These are phyloP conservation scores for Trichonephila inaurata DNA, from an alignment of 1,140 invertebrate species.

Conservation along the genomic window DNA sequence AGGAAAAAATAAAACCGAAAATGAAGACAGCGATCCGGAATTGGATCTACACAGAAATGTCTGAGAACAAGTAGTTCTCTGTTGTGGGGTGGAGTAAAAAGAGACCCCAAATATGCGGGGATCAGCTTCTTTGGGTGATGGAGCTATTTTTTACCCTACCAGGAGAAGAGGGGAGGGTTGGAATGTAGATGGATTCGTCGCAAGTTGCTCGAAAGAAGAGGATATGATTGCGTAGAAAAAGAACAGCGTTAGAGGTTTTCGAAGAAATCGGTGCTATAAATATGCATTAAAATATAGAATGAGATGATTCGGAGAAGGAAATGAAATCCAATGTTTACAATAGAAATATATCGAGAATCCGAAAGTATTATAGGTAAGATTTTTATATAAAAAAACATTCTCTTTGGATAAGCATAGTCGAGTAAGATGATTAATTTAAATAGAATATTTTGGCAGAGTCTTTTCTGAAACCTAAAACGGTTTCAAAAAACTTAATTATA, in stretches of 20 bases:
- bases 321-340: background rate
- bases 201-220: background rate
- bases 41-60: background rate
- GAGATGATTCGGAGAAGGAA: background rate
- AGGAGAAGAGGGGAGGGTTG: background rate
- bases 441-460: too few relatives aligned
- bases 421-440: too few relatives aligned
- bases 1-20: conserved; percentile 16
- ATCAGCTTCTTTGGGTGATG: conserved; percentile 17
- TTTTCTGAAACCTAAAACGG: too few relatives aligned
- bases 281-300: background rate
- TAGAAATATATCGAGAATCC: background rate
- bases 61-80: conserved; percentile 36
- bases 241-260: background rate
- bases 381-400: too few relatives aligned
- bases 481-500: too few relatives aligned
- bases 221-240: conserved; percentile 1
- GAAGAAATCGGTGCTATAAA: background rate
- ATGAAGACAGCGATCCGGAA: background rate
- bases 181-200: conserved; percentile 14
- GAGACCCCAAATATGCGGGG: conserved; percentile 32
- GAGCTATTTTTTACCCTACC: conserved; percentile 30
- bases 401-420: too few relatives aligned
- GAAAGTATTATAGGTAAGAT: too few relatives aligned
- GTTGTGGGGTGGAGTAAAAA: background rate